phyloP scores from a whole-genome alignment of 1,140 invertebrate species.

The Chelonus insularis region DNA sequence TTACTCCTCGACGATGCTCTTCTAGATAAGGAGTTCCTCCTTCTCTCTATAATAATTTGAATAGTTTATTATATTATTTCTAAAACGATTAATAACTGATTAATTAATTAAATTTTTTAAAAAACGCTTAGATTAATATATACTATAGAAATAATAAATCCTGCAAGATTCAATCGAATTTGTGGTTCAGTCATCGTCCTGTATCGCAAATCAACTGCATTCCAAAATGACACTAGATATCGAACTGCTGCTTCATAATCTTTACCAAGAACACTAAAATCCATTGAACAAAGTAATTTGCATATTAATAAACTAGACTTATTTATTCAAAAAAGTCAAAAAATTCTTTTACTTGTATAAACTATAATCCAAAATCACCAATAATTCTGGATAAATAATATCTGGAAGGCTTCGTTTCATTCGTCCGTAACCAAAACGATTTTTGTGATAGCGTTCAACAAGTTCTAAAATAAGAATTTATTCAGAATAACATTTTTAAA shows the following conservation, averaged over 20 bases:
- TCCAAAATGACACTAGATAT: slow-evolving; percentile 42
- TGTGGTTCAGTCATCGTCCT: slow-evolving; percentile 34
- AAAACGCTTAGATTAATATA: neutral
- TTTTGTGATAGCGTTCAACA: slow-evolving; percentile 21
- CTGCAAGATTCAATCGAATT: slow-evolving; percentile 41
- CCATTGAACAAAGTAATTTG: neutral
- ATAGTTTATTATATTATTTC: neutral
- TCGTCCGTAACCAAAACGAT: neutral
- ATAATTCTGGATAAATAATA: slow-evolving; percentile 42
- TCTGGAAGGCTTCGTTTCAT: slow-evolving; percentile 25
- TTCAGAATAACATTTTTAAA: no score
- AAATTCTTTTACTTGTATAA: slow-evolving; percentile 38
- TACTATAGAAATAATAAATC: slow-evolving; percentile 40
- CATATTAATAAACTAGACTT: neutral
- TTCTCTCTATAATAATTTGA: slow-evolving; percentile 35
- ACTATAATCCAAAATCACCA: slow-evolving; percentile 40
- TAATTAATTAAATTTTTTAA: slow-evolving; percentile 13
- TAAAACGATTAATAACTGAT: neutral
- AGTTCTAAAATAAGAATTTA: slow-evolving; percentile 24
- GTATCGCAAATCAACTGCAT: slow-evolving; percentile 43
- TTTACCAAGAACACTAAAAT: slow-evolving; percentile 26
- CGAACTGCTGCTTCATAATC: slow-evolving; percentile 28
- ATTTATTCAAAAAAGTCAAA: slow-evolving; percentile 9
- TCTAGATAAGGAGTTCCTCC: slow-evolving; percentile 40
- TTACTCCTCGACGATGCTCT: slow-evolving; percentile 27